Base-by-base conservation (phyloP, 2,113 vertebrate genomes). In the Oenanthe melanoleuca region DNA sequence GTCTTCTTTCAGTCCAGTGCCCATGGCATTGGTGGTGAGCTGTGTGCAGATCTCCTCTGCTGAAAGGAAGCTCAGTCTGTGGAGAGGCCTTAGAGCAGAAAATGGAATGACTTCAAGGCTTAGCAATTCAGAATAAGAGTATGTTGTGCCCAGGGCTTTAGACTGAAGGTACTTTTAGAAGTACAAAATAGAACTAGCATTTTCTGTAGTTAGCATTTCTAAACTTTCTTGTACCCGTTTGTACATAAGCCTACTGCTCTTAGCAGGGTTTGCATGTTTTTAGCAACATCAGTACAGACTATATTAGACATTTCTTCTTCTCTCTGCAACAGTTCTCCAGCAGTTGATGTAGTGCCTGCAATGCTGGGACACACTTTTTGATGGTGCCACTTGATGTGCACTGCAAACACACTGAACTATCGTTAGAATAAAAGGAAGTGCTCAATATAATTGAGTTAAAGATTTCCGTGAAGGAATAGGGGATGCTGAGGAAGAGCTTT, bases 401-500 rank as follows among this genome's bases (percentile, higher is more conserved):
- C 7, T 59, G 89, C 61, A 88, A 89, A 72, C 66, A 88, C 56
- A 25, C 38, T 26, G 33, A 77, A 87, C 81, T 89, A 38, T 77
- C 23, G 23, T 86, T 53, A 80, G 88, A 93, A 88, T 86, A 63
- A 86, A 86, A 94, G 87, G 81, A 93, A 92, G 53, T 52, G 67
- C 79, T 94, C 63, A 12, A 42, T 92, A 23, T 87, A 82, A 87
- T 75, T 93, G 79, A 82, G 72, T 80, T 93, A 88, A 94, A 88
- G 70, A 89, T 82, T 94, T 95, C 66, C 2, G 4, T 55, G n/a
- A 88, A 95, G 69, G 57, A 49, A 67, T 49, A 64, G 55, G 56
- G 74, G 85, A 88, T 92, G 85, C 64, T 78, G 74, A 89, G 81
- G 63, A 93, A 89, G 66, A 83, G 66, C 81, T 92, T 95, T 89